Evolutionary conservation across 2,888 invertebrate genomes (phyloP).

Genomic region (Orthonevra nobilis): DNA sequence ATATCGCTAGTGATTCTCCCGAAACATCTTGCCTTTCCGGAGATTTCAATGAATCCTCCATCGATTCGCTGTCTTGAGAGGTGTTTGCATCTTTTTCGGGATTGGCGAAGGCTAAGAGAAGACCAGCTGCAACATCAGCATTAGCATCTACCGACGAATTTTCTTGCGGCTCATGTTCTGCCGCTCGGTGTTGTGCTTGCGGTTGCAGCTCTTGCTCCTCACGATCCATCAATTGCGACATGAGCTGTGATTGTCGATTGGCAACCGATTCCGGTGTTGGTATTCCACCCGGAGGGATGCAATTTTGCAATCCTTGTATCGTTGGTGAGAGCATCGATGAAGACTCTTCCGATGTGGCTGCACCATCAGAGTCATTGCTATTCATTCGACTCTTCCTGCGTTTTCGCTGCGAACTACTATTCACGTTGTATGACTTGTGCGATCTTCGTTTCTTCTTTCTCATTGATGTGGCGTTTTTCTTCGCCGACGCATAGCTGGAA

Average conservation of each 20-base stretch:
- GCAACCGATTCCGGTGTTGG: conserved; percentile 62
- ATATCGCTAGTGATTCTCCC: conserved; percentile 47
- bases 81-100: conserved; percentile 71
- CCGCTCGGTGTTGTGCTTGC: too few relatives aligned
- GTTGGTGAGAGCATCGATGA: conserved; percentile 82
- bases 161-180: conserved; percentile 19
- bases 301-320: conserved; percentile 72
- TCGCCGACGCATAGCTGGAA: conserved; percentile 15
- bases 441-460: conserved; percentile 78
- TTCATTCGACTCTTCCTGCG: conserved; percentile 85
- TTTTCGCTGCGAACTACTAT: conserved; percentile 80
- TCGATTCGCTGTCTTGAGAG: conserved; percentile 41
- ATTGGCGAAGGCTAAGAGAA: conserved; percentile 83
- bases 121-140: conserved; percentile 82
- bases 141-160: conserved; percentile 52
- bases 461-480: conserved; percentile 56
- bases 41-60: conserved; percentile 41
- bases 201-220: conserved; percentile 26
- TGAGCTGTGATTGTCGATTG: conserved; percentile 71
- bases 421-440: conserved; percentile 74
- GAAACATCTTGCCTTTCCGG: conserved; percentile 71
- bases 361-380: conserved; percentile 88
- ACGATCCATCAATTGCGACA: conserved; percentile 63
- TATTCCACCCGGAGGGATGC: conserved; percentile 63
- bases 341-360: conserved; percentile 86